A percentile compares a stretch with the other conserved stretches of the same genome.
phyloP scores from a whole-genome alignment of 2,797 vertebrate species.

The Pseudochaenichthys georgianus region DNA sequence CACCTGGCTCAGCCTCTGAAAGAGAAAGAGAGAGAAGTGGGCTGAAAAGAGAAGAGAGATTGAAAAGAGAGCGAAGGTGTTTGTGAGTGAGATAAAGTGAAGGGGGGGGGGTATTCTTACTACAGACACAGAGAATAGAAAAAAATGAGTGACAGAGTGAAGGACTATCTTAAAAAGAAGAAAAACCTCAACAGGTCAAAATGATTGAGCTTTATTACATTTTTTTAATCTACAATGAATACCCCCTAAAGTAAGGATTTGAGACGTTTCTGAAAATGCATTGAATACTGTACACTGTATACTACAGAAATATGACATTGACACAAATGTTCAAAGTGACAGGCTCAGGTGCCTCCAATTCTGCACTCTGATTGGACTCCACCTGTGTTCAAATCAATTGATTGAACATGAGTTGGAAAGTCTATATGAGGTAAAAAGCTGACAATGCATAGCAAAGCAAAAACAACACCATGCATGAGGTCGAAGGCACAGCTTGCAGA shows the following conservation, averaged over 20 bases:
- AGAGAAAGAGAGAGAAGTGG: slow-evolving; percentile 46
- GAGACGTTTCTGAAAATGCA: not conserved
- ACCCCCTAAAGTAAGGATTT: no score
- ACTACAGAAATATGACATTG: not conserved
- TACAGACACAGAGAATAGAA: not conserved
- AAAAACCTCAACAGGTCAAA: not conserved
- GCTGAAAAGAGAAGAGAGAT: slow-evolving; percentile 37
- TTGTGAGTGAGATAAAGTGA: slow-evolving; percentile 8
- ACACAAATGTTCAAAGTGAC: slow-evolving; percentile 7
- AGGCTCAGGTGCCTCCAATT: not conserved
- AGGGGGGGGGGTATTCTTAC: not conserved
- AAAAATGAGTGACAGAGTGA: slow-evolving; percentile 4
- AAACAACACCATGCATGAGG: not conserved
- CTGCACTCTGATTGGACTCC: not conserved
- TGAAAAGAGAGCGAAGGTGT: slow-evolving; percentile 14
- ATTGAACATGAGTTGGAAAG: not conserved
- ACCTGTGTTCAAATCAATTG: not conserved
- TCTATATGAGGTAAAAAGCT: not conserved
- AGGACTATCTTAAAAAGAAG: not conserved
- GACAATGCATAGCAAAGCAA: not conserved
- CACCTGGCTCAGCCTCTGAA: slow-evolving; percentile 70
- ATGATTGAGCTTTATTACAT: no score
- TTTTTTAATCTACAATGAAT: no score
- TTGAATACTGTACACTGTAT: not conserved
- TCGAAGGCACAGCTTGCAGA: not conserved